These are phyloP conservation scores for Tinea semifulvella DNA, from an alignment of 2,888 invertebrate genomes.

Conservation along the genomic window DNA sequence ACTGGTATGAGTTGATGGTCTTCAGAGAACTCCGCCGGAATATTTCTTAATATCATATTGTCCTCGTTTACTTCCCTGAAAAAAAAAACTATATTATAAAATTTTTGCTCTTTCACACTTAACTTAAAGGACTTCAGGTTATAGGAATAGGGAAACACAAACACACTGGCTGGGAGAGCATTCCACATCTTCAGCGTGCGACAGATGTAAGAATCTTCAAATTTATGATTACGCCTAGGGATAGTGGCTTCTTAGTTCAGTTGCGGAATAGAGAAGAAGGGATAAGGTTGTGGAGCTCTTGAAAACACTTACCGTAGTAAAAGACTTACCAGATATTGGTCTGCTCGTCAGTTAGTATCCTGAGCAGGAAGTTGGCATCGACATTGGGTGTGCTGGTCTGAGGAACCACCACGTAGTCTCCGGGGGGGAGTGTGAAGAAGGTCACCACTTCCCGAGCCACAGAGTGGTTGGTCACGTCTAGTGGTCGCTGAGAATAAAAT, in stretches of 20 bases:
- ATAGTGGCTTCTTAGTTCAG: too few species aligned
- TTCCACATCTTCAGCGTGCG: too few species aligned
- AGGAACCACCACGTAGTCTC: constrained; percentile 78
- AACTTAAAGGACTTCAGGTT: too few species aligned
- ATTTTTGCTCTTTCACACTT: neutral
- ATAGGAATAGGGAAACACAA: too few species aligned
- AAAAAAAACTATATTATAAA: constrained; percentile 17
- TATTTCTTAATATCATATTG: constrained; percentile 73
- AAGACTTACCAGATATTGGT: constrained; percentile 75
- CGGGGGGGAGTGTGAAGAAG: constrained; percentile 77
- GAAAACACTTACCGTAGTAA: too few species aligned
- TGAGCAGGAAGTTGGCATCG: constrained; percentile 75
- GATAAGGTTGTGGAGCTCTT: too few species aligned
- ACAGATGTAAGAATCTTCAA: too few species aligned
- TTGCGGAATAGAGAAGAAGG: too few species aligned
- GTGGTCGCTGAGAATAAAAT: constrained; percentile 71
- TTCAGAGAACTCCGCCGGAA: constrained; percentile 67
- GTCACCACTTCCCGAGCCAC: constrained; percentile 74
- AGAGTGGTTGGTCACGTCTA: constrained; percentile 74
- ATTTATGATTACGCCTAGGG: too few species aligned
- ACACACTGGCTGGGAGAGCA: too few species aligned
- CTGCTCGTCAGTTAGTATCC: constrained; percentile 77
- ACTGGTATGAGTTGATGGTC: constrained; percentile 64
- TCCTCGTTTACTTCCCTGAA: constrained; percentile 80
- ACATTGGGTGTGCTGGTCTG: constrained; percentile 74